Conservation (phyloP, 2,113 vertebrate genomes). For the Gasterosteus nipponicus region DNA sequence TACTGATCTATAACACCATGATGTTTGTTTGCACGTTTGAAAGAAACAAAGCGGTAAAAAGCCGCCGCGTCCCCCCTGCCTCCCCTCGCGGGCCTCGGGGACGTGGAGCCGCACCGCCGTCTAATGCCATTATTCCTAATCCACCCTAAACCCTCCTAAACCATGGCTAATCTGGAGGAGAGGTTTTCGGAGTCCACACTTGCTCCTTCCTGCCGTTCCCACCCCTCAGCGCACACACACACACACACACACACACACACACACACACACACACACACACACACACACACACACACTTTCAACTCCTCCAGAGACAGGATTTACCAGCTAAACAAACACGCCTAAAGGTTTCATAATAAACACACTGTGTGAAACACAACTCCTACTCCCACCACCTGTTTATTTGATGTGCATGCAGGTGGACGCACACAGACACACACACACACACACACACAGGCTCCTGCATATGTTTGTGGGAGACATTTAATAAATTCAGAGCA, state of each 20-base stretch:
- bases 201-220: conserved; percentile 73
- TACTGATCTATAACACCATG: conserved; percentile 27
- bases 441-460: conserved; percentile 53
- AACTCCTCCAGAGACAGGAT: conserved; percentile 62
- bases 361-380: conserved; percentile 45
- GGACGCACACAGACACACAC: conserved; percentile 29
- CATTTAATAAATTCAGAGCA: conserved; percentile 77
- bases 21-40: conserved; percentile 46
- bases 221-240: conserved; percentile 59
- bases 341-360: conserved; percentile 50
- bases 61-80: conserved; percentile 46
- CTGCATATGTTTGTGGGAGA: conserved; percentile 78
- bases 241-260: conserved; percentile 29
- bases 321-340: conserved; percentile 62
- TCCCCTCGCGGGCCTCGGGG: conserved; percentile 66
- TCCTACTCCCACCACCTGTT: conserved; percentile 52
- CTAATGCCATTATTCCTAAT: conserved; percentile 83
- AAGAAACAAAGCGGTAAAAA: conserved; percentile 66
- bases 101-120: conserved; percentile 69
- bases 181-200: conserved; percentile 77
- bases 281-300: conserved; percentile 30
- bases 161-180: conserved; percentile 80
- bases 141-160: conserved; percentile 80
- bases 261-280: conserved; percentile 20
- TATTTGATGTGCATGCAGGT: conserved; percentile 39